A percentile compares a stretch with the other conserved stretches of the same genome.
Conservation (phyloP, 2,888 invertebrate species). For the Sialis lutaria region DNA sequence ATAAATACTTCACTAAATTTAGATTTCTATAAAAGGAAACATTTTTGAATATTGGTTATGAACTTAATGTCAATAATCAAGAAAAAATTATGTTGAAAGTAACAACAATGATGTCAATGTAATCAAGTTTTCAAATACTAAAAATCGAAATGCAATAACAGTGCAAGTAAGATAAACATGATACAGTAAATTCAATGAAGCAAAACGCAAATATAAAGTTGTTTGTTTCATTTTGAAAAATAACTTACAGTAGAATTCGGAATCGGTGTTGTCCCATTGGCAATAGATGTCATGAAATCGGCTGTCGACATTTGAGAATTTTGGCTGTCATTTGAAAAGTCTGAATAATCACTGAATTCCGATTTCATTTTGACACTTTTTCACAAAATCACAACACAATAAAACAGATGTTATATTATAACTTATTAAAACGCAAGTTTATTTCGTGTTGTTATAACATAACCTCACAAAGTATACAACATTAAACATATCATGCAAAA, state of each 20-base stretch:
- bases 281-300: slow-evolving; percentile 21
- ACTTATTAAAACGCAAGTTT: background rate
- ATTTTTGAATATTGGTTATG: too few relatives aligned
- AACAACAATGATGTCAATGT: too few relatives aligned
- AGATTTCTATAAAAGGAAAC: too few relatives aligned
- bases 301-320: slow-evolving; percentile 23
- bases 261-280: slow-evolving; percentile 18
- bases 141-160: too few relatives aligned
- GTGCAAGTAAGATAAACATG: too few relatives aligned
- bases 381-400: background rate
- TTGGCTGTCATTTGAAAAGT: slow-evolving; percentile 26
- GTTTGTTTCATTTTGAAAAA: too few relatives aligned
- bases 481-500: background rate
- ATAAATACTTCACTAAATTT: too few relatives aligned
- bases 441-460: background rate
- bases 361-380: slow-evolving; percentile 19
- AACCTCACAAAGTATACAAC: background rate
- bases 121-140: too few relatives aligned
- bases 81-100: too few relatives aligned
- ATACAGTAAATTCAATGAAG: too few relatives aligned
- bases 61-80: too few relatives aligned
- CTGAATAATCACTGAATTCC: slow-evolving; percentile 25
- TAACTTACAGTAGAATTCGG: slow-evolving; percentile 20
- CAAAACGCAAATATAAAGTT: too few relatives aligned
- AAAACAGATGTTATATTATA: background rate